Base-by-base conservation (phyloP, 2,113 vertebrate genomes). In the Hypocryptadius cinnamomeus region DNA sequence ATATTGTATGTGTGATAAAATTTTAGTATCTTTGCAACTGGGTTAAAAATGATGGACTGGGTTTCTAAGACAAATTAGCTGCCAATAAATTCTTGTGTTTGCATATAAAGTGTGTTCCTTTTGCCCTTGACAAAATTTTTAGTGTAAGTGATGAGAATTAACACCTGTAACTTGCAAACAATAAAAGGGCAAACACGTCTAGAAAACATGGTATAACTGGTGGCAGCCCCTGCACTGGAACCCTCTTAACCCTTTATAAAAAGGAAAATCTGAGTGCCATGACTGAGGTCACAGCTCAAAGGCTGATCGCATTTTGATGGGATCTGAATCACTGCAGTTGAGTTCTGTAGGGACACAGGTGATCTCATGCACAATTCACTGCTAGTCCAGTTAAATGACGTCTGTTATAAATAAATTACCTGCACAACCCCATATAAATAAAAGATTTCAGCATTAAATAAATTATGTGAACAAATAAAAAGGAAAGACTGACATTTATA, bases 391-490 rank as follows among this genome's bases (percentile, higher is more conserved):
- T 71, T 87, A 81, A 92, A 73, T 80, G 56, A 71, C 8, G 6
- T 65, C 44, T 47, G 21, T 81, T 88, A 78, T 84, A 89, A 91
- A 89, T 84, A 89, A 89, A 74, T 84, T 68, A 74, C 51, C 64
- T 60, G 21, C 28, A 59, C 20, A 69, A 72, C 2, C 14, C 11
- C 45, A 31, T 48, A 97, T 96, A 93, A 97, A 96, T 96, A 96
- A 97, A 92, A 94, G 13, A 97, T 94, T 94, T 85, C 19, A 57
- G 61, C 30, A 24, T 51, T 97, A 93, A 97, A 97, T 94, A 97
- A 96, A 96, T 93, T 27, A 97, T 87, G 25, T 78, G 70, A 88
- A 86, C 59, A 94, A 93, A 94, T 89, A 83, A 71, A 94, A 87
- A 73, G 13, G 57, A 88, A 77, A 66, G 76, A 40, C 14, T 87